Evolutionary conservation across 2,797 vertebrate species (phyloP), one percentile per base, ranked within the genome.

Genomic region (Myioborus miniatus): DNA sequence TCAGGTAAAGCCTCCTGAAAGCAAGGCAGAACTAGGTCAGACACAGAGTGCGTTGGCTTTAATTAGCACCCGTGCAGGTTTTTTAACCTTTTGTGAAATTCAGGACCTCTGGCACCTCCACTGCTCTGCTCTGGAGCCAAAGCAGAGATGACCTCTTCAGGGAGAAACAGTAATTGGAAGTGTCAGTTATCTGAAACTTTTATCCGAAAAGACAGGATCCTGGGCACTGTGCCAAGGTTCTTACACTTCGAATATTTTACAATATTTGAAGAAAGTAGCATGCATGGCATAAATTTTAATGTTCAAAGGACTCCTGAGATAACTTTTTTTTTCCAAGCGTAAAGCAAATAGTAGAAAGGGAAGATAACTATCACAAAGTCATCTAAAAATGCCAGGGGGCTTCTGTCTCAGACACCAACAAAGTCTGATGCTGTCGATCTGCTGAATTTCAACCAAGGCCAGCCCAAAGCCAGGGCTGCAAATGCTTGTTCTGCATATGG

Each of bases 151-250:
- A 95, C 94, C 78, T 96, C 93, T 97, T 96, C 58, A 58, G 95
- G 93, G 97, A 96, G 93, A 97, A 97, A 96, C 81, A 87, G 87
- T 97, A 97, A 97, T 96, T 97, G 96, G 78, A 97, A 97, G 82
- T 91, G 95, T 95, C 95, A 93, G 95, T 97, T 97, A 97, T 95
- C 93, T 91, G 92, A 95, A 95, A 96, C 90, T 96, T 97, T 84
- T 93, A 94, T 96, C 95, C 18, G 0, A 94, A 95, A 96, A 96
- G 91, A 93, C 89, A 93, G 96, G 84, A 92, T 95, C 83, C 94
- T 79, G 72, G 96, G 97, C 96, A 79, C n/a, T 24, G 77, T 89
- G 93, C 96, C 97, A 97, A 96, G 88, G 91, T 83, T 78, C 82
- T 87, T 93, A 83, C 26, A 23, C 96, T 96, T 96, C 30, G 39